Percentiles rank a stretch among this genome's conserved stretches.
Conservation (phyloP, 2,113 vertebrate genomes). For the Tonatia bakeri region DNA sequence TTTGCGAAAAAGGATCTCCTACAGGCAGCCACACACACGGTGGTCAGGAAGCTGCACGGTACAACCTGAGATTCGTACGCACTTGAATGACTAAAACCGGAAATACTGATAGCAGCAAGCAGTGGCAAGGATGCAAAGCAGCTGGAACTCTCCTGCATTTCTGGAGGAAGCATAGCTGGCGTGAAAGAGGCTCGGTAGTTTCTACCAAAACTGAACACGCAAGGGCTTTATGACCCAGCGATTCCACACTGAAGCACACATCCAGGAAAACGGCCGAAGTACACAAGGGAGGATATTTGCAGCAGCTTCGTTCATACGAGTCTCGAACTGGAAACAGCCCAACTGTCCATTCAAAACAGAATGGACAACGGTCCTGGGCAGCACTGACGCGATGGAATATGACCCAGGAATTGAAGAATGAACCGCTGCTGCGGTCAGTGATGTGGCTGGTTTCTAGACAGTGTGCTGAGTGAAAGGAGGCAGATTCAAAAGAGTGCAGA, state of each 20-base stretch:
- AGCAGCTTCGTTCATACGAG: not conserved
- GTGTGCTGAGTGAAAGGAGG: not conserved
- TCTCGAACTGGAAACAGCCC: not conserved
- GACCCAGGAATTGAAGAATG: fast-evolving
- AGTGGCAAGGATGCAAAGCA: not conserved
- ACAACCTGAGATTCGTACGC: not conserved
- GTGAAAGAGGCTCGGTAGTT: not conserved
- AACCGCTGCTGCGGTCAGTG: fast-evolving
- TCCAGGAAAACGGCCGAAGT: not conserved
- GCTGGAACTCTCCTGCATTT: not conserved
- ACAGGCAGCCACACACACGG: not conserved
- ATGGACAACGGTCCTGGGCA: not conserved
- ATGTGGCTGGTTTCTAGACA: not conserved
- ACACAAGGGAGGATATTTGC: fast-evolving
- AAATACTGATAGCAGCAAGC: not conserved
- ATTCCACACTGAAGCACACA: not conserved
- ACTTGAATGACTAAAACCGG: not conserved
- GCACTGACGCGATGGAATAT: not conserved
- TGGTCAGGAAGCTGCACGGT: not conserved
- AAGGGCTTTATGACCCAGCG: not conserved
- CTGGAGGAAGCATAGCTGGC: not conserved
- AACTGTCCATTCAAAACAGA: not conserved
- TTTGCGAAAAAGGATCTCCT: not conserved
- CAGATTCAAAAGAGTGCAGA: not conserved
- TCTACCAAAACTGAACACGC: not conserved